Base-by-base conservation (phyloP, 2,113 vertebrate species). In the Phalacrocorax carbo region DNA sequence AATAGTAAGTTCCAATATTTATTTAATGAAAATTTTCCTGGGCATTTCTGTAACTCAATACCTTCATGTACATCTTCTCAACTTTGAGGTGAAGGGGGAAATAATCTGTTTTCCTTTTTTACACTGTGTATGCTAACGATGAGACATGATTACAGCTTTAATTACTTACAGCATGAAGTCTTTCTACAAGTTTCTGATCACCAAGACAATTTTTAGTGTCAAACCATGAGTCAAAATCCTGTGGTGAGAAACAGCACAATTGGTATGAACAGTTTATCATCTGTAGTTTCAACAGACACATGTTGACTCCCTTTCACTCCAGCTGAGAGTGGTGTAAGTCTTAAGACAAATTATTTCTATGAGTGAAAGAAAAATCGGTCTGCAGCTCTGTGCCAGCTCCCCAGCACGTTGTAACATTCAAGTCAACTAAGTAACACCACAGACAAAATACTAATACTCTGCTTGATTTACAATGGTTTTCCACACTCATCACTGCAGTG, bases 211-310 rank as follows among this genome's bases (percentile, higher is more conserved):
- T 99, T 98, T 99, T 99, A 77, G 99, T 99, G 94, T 99, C 99
- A 51, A 99, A 99, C 99, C 99, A 99, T 0, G 99, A 99, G 97
- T 99, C 99, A 98, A 99, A 99, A 96, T 99, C 99, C 99, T 99
- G 92, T 64, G 58, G 87, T 81, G 38, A 92, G 86, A 92, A 97
- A 95, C 22, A 77, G 22, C 79, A 92, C 70, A 72, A 86, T 46
- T 40, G 11, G 20, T 55, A 52, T 11, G 22, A 94, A 80, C 14
- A 80, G 32, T 86, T 86, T 66, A 88, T 71, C 54, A 66, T 60
- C 36, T 68, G 36, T 36, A 58, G 42, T 82, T 93, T 71, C 48
- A 93, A 76, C 46, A 95, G 54, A 95, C 22, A 89, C 36, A 26
- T 20, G 87, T 2, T 62, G 58, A 80, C 78, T 38, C 69, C 70